Evolutionary conservation across 1,140 invertebrate genomes (phyloP).

Genomic region (Drosophila punjabiensis): DNA sequence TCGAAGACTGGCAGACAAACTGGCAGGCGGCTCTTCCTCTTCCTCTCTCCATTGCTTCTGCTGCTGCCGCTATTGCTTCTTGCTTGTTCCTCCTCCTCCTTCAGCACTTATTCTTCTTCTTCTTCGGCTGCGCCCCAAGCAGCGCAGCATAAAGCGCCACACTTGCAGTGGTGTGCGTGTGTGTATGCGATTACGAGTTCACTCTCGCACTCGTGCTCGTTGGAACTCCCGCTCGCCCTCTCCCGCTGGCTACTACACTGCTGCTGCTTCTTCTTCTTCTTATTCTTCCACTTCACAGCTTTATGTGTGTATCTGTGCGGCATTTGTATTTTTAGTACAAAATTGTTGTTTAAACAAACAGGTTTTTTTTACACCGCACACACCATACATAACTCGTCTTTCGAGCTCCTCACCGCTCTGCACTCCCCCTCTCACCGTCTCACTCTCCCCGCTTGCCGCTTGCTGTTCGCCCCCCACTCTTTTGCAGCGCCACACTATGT

Average conservation of each 20-base stretch:
- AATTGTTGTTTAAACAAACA: constrained; percentile 83
- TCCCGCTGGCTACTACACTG: constrained; percentile 7
- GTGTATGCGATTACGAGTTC: constrained; percentile 57
- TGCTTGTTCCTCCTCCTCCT: constrained; percentile 24
- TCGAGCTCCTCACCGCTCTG: constrained; percentile 45
- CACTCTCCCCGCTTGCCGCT: background rate
- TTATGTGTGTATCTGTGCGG: constrained; percentile 49
- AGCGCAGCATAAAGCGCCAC: constrained; percentile 74
- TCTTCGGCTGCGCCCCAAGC: constrained; percentile 33
- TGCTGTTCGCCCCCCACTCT: background rate
- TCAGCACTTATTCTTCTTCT: constrained; percentile 9
- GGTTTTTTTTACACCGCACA: constrained; percentile 80
- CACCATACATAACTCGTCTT: constrained; percentile 79
- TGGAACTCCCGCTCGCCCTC: constrained; percentile 23
- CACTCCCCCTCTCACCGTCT: constrained; percentile 4
- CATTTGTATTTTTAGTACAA: constrained; percentile 81
- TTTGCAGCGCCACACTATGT: constrained; percentile 63
- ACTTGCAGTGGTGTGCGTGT: constrained; percentile 39
- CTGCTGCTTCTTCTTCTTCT: constrained; percentile 20
- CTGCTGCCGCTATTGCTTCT: constrained; percentile 35
- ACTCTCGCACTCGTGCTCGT: constrained; percentile 45
- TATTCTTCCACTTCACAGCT: constrained; percentile 23
- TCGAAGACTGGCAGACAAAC: constrained; percentile 74
- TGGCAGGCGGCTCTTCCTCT: constrained; percentile 69
- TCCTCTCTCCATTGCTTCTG: constrained; percentile 30